A percentile compares a stretch with the other conserved stretches of the same genome.
phyloP scores from a whole-genome alignment of 2,797 vertebrate genomes.

The Fistularia tabacaria region DNA sequence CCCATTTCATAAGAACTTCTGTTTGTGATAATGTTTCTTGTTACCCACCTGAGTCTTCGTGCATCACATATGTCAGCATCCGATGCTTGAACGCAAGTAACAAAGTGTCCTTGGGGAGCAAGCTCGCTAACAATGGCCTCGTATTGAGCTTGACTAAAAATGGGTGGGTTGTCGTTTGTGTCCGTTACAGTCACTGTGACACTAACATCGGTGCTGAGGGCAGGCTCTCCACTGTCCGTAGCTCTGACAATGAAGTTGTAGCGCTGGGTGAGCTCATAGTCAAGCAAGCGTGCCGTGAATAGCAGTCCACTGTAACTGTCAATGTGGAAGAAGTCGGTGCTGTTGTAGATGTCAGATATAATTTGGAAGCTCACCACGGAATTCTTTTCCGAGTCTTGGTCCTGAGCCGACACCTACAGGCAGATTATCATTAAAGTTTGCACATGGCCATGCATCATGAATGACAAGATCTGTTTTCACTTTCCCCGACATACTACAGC shows the following conservation, averaged over 20 bases:
- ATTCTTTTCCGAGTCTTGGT: conserved; percentile 87
- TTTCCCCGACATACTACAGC: conserved; percentile 10
- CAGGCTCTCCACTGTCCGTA: conserved; percentile 84
- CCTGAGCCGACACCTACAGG: conserved; percentile 79
- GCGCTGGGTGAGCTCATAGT: conserved; percentile 83
- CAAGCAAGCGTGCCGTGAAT: conserved; percentile 80
- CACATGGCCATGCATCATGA: conserved; percentile 40
- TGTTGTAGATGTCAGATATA: conserved; percentile 81
- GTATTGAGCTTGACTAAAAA: conserved; percentile 85
- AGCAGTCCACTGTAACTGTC: conserved; percentile 84
- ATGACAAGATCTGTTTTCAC: conserved; percentile 27
- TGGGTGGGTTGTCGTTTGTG: conserved; percentile 91
- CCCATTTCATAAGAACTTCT: too few relatives aligned
- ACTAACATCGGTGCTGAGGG: conserved; percentile 81
- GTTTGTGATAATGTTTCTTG: too few relatives aligned
- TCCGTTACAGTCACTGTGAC: conserved; percentile 84
- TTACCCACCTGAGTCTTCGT: conserved; percentile 72
- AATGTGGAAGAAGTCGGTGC: conserved; percentile 85
- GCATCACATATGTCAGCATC: conserved; percentile 87
- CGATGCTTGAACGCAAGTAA: conserved; percentile 87
- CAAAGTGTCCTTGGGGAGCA: conserved; percentile 88
- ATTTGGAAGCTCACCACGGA: conserved; percentile 85
- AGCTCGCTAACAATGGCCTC: conserved; percentile 89
- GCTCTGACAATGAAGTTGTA: conserved; percentile 85
- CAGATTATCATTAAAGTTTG: conserved; percentile 26